Conservation (phyloP, 2,797 vertebrate species). For the Anguilla anguilla region DNA sequence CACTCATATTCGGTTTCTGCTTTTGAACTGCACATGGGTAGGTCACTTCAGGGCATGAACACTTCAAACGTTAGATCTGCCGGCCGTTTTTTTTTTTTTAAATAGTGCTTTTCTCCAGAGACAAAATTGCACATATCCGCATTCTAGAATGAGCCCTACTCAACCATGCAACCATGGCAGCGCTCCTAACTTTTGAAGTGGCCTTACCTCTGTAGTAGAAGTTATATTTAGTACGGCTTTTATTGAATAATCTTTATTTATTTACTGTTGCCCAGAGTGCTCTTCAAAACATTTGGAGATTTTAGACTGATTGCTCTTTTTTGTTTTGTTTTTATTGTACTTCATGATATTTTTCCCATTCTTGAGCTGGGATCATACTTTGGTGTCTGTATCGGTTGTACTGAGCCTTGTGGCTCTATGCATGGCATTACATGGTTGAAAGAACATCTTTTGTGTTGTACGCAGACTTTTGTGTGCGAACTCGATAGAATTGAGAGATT, state of each 20-base stretch:
- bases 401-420: constrained; percentile 9
- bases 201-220: not conserved
- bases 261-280: not conserved
- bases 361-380: constrained; percentile 19
- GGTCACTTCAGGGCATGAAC: not conserved
- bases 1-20: constrained; percentile 6
- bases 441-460: not conserved
- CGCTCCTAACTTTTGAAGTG: not conserved
- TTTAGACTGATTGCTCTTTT: not conserved
- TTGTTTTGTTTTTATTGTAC: not conserved
- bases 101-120: not conserved
- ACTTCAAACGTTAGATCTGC: not conserved
- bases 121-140: not conserved
- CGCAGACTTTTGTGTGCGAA: not conserved
- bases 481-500: not conserved
- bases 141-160: not conserved
- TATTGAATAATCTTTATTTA: not conserved
- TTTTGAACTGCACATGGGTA: not conserved
- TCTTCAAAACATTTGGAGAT: not conserved
- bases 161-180: not conserved
- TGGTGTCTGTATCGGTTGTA: not conserved
- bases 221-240: not conserved
- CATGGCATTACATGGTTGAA: not conserved
- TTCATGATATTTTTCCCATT: not conserved
- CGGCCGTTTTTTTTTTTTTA: not conserved